A percentile compares a stretch with the other conserved stretches of the same genome.
Conservation (phyloP, 2,888 invertebrate genomes). For the Xylota sylvarum region DNA sequence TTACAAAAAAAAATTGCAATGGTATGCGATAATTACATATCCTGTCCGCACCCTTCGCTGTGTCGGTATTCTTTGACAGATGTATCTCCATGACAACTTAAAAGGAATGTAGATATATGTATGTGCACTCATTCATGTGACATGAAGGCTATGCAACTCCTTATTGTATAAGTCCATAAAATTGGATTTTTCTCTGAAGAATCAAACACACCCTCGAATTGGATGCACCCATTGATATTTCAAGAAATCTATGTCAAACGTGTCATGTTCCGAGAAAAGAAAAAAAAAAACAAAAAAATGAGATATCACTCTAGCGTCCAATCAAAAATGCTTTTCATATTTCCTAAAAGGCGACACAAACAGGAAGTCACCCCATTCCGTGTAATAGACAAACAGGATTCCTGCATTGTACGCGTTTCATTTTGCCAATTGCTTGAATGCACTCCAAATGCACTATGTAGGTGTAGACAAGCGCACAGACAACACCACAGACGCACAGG, state of each 20-base stretch:
- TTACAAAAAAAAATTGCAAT: too few species aligned
- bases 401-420: slow-evolving; percentile 46
- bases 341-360: slow-evolving; percentile 21
- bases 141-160: not conserved
- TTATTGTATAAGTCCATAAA: not conserved
- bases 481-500: not conserved
- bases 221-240: not conserved
- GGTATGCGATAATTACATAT: too few species aligned
- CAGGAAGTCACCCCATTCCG: slow-evolving; percentile 54
- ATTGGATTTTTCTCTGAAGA: not conserved
- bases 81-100: too few species aligned
- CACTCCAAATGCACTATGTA: slow-evolving; percentile 36
- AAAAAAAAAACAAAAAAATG: not conserved
- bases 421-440: slow-evolving; percentile 54
- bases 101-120: too few species aligned
- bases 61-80: too few species aligned
- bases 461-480: slow-evolving; percentile 26
- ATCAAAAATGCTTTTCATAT: slow-evolving; percentile 1
- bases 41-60: too few species aligned
- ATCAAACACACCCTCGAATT: not conserved
- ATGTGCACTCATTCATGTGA: too few species aligned
- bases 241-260: slow-evolving; percentile 30
- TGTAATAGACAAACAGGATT: slow-evolving; percentile 50
- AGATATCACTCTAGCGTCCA: not conserved
- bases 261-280: not conserved